A percentile compares a stretch with the other conserved stretches of the same genome.
Evolutionary conservation across 2,888 invertebrate species (phyloP).

Genomic region (Drosophila mayaguana): DNA sequence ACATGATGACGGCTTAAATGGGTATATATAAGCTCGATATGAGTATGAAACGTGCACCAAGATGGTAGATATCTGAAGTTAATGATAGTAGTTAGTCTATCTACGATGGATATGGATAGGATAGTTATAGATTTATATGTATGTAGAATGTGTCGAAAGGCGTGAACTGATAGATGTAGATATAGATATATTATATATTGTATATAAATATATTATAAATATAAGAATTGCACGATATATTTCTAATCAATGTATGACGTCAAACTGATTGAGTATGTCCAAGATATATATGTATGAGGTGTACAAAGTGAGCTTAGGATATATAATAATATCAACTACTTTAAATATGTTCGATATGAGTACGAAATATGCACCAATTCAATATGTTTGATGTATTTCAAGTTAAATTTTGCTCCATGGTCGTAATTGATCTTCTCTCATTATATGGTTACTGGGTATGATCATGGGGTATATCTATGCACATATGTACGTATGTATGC

Average conservation of each 20-base stretch:
- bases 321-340: neutral
- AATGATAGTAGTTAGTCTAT: neutral
- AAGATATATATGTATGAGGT: neutral
- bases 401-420: conserved; percentile 1
- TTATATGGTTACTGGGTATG: neutral
- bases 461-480: neutral
- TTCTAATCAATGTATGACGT: no score
- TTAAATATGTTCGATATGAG: neutral
- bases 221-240: no score
- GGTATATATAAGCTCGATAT: neutral
- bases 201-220: no score
- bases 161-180: no score
- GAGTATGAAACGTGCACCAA: neutral
- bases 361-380: no score
- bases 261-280: neutral
- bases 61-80: neutral
- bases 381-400: neutral
- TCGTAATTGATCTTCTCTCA: neutral
- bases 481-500: no score
- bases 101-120: neutral
- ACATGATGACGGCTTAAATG: neutral
- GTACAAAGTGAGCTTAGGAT: no score
- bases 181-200: no score
- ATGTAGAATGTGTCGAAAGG: no score
- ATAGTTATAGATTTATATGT: no score